Base-by-base conservation (phyloP, 2,888 invertebrate genomes). In the Dioctria rufipes region DNA sequence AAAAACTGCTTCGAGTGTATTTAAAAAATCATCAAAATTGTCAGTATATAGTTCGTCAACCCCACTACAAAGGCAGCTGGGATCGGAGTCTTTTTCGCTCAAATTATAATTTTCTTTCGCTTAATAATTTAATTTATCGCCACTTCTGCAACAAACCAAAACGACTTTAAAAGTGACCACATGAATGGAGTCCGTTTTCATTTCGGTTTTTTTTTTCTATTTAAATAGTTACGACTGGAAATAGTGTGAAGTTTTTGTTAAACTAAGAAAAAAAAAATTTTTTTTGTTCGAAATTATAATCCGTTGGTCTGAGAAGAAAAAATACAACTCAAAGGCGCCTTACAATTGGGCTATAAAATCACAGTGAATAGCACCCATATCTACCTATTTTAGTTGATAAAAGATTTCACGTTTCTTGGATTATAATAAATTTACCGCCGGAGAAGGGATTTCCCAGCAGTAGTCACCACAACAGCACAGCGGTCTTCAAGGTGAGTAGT, bases 381-480 rank as follows among this genome's bases (percentile, higher is more conserved):
- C 25, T 25, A 25, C 25, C 25, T 25, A 25, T 25, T 25, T 25
- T 46, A 46, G 5, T 46, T 46, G 46, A 5, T 8, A 8, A 5
- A 46, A 46, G 46, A 46, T 46, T 8, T 5, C 8, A 42, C 49
- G 39, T 66, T 40, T 42, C 40, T 67, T 67, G 67, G 67, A 67
- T 67, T 67, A 67, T 67, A 13, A 42, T n/a, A 67, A 25, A 58
- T 58, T 58, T 11, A 58, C 58, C 71, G 40, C 58, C 71, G 40
- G 71, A 71, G 71, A 71, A 71, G 51, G 71, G 71, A 40, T 51
- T 71, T 71, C 71, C 71, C 54, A 67, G 51, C 51, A 54, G 39
- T 54, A 46, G 25, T 25, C 25, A 25, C 25, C 25, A 25, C 25
- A 25, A 25, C 2, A 1, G 2, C 25, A 25, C 25, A 25, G 25